Evolutionary conservation across 1,140 invertebrate species (phyloP).

Genomic region (Brachionus paranguensis): DNA sequence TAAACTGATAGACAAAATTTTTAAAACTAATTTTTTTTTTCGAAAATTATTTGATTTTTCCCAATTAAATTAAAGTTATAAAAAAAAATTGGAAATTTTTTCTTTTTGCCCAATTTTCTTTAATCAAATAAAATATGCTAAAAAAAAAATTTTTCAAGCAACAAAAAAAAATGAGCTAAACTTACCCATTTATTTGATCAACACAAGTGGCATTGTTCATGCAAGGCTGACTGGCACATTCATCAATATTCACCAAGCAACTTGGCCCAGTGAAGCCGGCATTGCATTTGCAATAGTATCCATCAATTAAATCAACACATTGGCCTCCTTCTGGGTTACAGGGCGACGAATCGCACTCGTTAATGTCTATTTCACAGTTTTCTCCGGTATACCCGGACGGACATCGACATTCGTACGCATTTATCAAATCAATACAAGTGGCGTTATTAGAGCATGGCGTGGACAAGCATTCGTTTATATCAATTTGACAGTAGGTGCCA

Average conservation of each 20-base stretch:
- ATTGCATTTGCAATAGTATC: constrained; percentile 46
- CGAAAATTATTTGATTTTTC: too few species aligned
- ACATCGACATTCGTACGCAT: constrained; percentile 30
- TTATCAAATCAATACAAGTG: constrained; percentile 12
- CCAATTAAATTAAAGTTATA: too few species aligned
- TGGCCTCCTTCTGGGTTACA: constrained; percentile 57
- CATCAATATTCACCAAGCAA: constrained; percentile 41
- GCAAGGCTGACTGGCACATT: background rate
- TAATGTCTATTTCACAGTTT: constrained; percentile 66
- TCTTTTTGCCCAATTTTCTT: too few species aligned
- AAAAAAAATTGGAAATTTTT: too few species aligned
- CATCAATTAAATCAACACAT: constrained; percentile 44
- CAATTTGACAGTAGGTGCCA: constrained; percentile 60
- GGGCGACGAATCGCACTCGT: constrained; percentile 82
- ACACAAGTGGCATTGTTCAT: constrained; percentile 4
- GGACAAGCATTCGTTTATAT: constrained; percentile 31
- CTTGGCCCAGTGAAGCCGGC: constrained; percentile 16
- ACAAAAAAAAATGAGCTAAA: background rate
- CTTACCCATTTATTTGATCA: background rate
- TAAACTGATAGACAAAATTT: too few species aligned
- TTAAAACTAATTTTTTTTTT: too few species aligned
- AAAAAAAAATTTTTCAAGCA: too few species aligned
- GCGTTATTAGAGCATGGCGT: background rate
- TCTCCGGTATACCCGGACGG: constrained; percentile 66
- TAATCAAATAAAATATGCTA: too few species aligned